phyloP scores from a whole-genome alignment of 2,888 invertebrate genomes.

The Sclerodermus sp. region DNA sequence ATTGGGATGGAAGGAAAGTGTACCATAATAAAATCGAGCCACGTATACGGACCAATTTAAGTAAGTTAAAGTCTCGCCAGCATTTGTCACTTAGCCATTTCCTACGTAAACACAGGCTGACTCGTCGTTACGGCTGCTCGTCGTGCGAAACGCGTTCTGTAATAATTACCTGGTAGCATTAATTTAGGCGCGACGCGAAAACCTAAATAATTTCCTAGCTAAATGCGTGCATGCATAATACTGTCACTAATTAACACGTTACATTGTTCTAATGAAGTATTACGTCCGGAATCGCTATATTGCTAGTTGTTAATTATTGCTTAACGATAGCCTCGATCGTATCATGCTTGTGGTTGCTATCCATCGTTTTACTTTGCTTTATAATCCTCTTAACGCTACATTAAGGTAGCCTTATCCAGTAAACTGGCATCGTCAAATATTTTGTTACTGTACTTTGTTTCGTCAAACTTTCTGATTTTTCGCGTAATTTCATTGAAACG shows the following conservation, averaged over 20 bases:
- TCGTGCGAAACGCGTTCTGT: slow-evolving; percentile 12
- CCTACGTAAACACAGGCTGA: slow-evolving; percentile 1
- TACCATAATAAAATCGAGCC: no score
- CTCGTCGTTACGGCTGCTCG: slow-evolving; percentile 9
- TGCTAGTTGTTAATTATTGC: slow-evolving; percentile 30
- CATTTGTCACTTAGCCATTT: slow-evolving; percentile 7
- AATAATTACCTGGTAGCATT: slow-evolving; percentile 19
- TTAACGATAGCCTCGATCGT: slow-evolving; percentile 11
- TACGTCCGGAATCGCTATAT: slow-evolving; percentile 24
- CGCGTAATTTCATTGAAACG: no score
- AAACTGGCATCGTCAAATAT: no score
- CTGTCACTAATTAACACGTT: slow-evolving; percentile 20
- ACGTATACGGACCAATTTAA: slow-evolving; percentile 11
- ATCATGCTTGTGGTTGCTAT: no score
- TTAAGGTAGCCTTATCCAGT: no score
- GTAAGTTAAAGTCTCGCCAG: slow-evolving; percentile 14
- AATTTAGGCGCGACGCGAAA: slow-evolving; percentile 12
- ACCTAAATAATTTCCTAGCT: slow-evolving; percentile 19
- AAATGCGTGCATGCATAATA: slow-evolving; percentile 12
- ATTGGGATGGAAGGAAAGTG: no score
- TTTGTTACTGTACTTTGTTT: no score
- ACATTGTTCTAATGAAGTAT: slow-evolving; percentile 27
- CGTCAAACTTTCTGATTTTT: no score
- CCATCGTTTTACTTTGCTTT: no score
- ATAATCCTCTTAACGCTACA: no score